Evolutionary conservation across 2,888 invertebrate genomes (phyloP).

Genomic region (Nomada goodeniana): DNA sequence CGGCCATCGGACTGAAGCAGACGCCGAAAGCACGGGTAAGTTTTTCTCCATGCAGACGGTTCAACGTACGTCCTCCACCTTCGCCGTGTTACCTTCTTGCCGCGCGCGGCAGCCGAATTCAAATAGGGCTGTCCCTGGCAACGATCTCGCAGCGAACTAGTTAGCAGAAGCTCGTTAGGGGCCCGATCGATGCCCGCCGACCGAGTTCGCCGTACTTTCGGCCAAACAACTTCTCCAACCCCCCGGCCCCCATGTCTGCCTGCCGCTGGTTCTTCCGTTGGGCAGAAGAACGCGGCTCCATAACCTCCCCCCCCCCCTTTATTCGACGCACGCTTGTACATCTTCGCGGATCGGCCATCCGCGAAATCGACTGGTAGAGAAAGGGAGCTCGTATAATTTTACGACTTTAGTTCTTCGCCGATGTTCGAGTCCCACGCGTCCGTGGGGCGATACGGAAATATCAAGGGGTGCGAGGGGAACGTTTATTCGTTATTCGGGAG

Average conservation of each 20-base stretch:
- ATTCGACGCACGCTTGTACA: constrained; percentile 27
- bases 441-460: neutral
- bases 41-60: constrained; percentile 61
- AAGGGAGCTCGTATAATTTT: constrained; percentile 51
- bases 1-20: constrained; percentile 89
- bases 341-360: constrained; percentile 34
- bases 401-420: constrained; percentile 55
- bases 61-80: neutral
- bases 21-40: constrained; percentile 89
- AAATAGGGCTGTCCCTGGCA: constrained; percentile 47
- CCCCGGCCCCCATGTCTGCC: neutral
- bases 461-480: neutral
- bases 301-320: constrained; percentile 24
- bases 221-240: constrained; percentile 50
- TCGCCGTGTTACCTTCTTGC: constrained; percentile 31
- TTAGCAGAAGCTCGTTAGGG: constrained; percentile 54
- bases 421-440: constrained; percentile 2
- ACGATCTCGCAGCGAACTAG: constrained; percentile 51
- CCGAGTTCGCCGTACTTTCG: constrained; percentile 55
- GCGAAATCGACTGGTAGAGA: constrained; percentile 40
- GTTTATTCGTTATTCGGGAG: constrained; percentile 21
- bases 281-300: neutral
- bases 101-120: constrained; percentile 33
- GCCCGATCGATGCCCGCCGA: constrained; percentile 49
- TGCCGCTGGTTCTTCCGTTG: constrained; percentile 36